Base-by-base conservation (phyloP, 1,140 invertebrate genomes). In the Dendrolimus kikuchii region DNA sequence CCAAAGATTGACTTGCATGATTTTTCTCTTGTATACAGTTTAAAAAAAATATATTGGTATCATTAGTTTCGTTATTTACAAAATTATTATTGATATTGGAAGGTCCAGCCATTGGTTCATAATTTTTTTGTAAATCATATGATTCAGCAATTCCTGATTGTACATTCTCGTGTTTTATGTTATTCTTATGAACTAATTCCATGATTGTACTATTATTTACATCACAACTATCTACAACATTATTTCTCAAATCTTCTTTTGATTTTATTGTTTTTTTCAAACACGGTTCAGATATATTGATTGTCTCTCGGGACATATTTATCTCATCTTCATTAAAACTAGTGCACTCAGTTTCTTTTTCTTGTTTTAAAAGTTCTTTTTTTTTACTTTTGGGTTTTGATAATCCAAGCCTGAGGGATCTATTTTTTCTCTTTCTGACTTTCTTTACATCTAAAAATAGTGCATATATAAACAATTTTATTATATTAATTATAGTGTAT, bases 381-480 rank as follows among this genome's bases (percentile, higher is more conserved):
- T 66, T 83, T 57, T 77, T 81, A 56, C 36, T 60, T 60, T 77
- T 80, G 23, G 77, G 75, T 61, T 66, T 74, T 38, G 83, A 78
- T 51, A 87, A 69, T 5, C 86, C 86, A 38, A 88, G 51, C 69
- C 83, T 83, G 40, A 87, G 69, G 8, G 73, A 65, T 68, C 74
- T 70, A 69, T 74, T 81, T 77, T 80, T 86, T 66, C 83, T 82
- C 78, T 85, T 85, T 50, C 73, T 66, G 6, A 78, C 68, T 69
- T 81, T 80, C 55, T 83, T 77, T 5, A 74, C 66, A 71, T 80
- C 80, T 86, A 57, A 43, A 75, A 66, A 57, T 49, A 46, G 49
- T 48, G 57, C 49, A 49, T 9, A 57, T 43, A 41, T 40, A 51
- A 46, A 43, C 43, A 60, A 51, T 7, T 7, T n/a, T 42, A 6